Percentiles rank a stretch among this genome's conserved stretches.
These are phyloP conservation scores for Magallana nippona DNA, from an alignment of 2,888 invertebrate genomes.

Conservation along the genomic window DNA sequence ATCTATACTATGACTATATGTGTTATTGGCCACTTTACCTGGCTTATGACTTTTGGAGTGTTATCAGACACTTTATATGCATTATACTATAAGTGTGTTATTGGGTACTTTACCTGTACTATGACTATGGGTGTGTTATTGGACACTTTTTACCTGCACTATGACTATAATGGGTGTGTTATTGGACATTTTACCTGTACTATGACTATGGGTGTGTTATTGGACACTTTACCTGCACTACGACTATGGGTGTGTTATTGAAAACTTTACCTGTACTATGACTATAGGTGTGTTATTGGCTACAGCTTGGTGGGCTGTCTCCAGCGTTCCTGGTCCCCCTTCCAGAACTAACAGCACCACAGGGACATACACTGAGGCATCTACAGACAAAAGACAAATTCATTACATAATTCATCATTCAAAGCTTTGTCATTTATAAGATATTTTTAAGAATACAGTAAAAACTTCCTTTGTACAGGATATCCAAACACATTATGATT, in stretches of 20 bases:
- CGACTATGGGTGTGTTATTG: constrained; percentile 74
- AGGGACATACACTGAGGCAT: constrained; percentile 72
- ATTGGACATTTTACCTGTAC: constrained; percentile 61
- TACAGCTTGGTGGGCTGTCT: constrained; percentile 76
- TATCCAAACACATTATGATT: no score
- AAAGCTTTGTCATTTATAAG: not conserved
- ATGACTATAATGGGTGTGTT: constrained; percentile 77
- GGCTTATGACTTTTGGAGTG: no score
- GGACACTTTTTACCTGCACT: constrained; percentile 72
- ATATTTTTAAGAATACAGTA: no score
- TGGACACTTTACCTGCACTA: constrained; percentile 69
- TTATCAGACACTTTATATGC: constrained; percentile 63
- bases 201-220: constrained; percentile 76
- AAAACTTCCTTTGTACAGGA: no score
- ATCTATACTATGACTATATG: no score
- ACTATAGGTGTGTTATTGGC: constrained; percentile 77
- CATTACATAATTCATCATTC: constrained; percentile 43
- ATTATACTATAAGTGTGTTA: constrained; percentile 78
- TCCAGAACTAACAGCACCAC: constrained; percentile 78
- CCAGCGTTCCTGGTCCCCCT: constrained; percentile 78
- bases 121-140: constrained; percentile 76
- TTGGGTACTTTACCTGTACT: constrained; percentile 72
- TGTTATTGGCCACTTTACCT: no score
- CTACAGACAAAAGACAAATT: constrained; percentile 39
- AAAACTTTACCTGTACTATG: constrained; percentile 74